Base-by-base conservation (phyloP, 2,113 vertebrate species). In the Rhea pennata region DNA sequence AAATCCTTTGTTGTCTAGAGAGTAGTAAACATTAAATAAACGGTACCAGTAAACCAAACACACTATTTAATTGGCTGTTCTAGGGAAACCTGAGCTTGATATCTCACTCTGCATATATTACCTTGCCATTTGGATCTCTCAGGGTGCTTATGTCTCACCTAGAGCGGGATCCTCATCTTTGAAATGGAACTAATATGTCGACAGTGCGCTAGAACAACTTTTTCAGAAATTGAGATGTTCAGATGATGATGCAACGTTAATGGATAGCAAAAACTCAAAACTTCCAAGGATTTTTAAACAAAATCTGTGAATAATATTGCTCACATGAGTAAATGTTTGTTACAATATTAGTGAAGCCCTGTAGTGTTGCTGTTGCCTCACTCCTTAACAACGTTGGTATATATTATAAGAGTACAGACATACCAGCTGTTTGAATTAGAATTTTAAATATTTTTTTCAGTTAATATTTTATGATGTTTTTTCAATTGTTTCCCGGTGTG, bases 191-290 rank as follows among this genome's bases (percentile, higher is more conserved):
- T 79, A 53, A 50, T 40, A 20, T 1, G 61, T 71, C 61, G 27
- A 12, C 7, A 70, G 29, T 8, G n/a, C 11, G 22, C 13, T 17
- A 36, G 21, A 73, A 48, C 5, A 83, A 39, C 3, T 7, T 11
- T 64, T 9, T 46, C 40, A 58, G 27, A 23, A 88, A 36, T 24
- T 21, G 27, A 58, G 51, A 54, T 16, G 6, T 42, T 69, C 44
- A 39, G 0, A 0, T 27, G 10, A 5, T 56, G 15, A 10, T 84
- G 10, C 31, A 78, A 7, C 22, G 5, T 12, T 16, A 42, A 27
- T 54, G 29, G 15, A 67, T 3, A 73, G 9, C 2, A 79, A 80
- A 58, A 53, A 0, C 3, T 2, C 9, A 3, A 50, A 8, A 29
- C 44, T 73, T 44, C 27, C 24, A 58, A 40, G 2, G 16, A 36